Base-by-base conservation (phyloP, 2,888 invertebrate species). In the Bugulina stolonifera region DNA sequence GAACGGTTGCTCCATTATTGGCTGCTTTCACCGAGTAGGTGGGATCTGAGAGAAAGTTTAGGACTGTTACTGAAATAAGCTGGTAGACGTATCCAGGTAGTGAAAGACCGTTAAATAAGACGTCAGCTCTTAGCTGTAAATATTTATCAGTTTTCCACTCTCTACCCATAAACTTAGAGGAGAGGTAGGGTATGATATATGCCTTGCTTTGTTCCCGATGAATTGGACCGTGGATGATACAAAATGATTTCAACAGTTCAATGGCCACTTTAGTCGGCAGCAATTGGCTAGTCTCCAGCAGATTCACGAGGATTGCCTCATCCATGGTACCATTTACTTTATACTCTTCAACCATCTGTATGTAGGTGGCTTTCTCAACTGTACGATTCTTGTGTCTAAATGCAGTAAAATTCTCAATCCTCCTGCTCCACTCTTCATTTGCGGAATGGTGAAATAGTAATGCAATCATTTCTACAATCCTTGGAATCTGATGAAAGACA, bases 51-150 rank as follows among this genome's bases (percentile, higher is more conserved):
- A n/a, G n/a, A 5, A 5, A 5, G 23, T 57, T 57, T n/a, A 57
- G 25, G n/a, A 57, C 57, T 5, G 57, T 25, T 5, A 57, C 57
- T 23, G n/a, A 23, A 22, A 57, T 57, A 22, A 57, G 57, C 57
- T 57, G 57, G 25, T 57, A 57, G 25, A 57, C 57, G 57, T 57
- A 57, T 25, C 25, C 25, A 25, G 57, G 57, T n/a, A 57, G 57
- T 23, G 57, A n/a, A 5, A 57, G 25, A 5, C 57, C 57, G 3
- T 5, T 25, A n/a, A 57, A 25, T 18, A 57, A 22, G 14, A n/a
- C n/a, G n/a, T n/a, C n/a, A n/a, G n/a, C n/a, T n/a, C n/a, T n/a
- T n/a, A n/a, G n/a, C n/a, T n/a, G n/a, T n/a, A n/a, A n/a, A n/a
- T n/a, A n/a, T n/a, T n/a, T n/a, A n/a, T n/a, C n/a, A n/a, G n/a